A percentile compares a stretch with the other conserved stretches of the same genome.
Evolutionary conservation across 2,113 vertebrate genomes (phyloP).

Genomic region (Cricetomys ansorgei): DNA sequence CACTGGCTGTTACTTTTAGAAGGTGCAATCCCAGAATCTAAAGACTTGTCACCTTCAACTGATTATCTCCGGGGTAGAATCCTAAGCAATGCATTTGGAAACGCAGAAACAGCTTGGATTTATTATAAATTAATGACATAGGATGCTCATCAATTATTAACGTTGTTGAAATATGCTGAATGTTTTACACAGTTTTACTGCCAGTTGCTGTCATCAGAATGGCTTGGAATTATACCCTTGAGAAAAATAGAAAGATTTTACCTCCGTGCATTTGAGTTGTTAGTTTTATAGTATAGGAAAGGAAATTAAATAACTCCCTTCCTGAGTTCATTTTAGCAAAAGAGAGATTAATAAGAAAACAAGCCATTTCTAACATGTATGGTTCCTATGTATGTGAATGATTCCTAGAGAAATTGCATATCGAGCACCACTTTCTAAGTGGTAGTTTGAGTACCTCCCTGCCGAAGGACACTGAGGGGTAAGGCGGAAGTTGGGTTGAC

Average conservation of each 20-base stretch:
- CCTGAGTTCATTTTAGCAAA: not conserved
- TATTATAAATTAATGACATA: conserved; percentile 81
- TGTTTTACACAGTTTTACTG: conserved; percentile 65
- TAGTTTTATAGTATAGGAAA: conserved; percentile 3
- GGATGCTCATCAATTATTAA: conserved; percentile 81
- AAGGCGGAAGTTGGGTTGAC: not conserved
- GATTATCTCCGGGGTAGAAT: not conserved
- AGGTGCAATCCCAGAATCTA: conserved; percentile 31
- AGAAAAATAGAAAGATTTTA: conserved; percentile 68
- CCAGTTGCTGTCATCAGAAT: conserved; percentile 74
- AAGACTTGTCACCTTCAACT: conserved; percentile 6
- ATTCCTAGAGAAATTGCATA: not conserved
- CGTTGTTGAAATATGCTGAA: conserved; percentile 71
- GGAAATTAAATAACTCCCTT: not conserved
- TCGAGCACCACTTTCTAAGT: too few species aligned
- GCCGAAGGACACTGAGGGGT: not conserved
- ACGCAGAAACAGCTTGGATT: conserved; percentile 59
- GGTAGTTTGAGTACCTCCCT: not conserved
- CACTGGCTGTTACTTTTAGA: conserved; percentile 28
- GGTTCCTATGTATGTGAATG: not conserved
- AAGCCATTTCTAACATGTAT: not conserved
- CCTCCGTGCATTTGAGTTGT: conserved; percentile 11
- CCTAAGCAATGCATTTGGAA: conserved; percentile 55
- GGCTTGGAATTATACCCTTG: conserved; percentile 70
- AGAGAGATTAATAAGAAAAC: not conserved